phyloP scores from a whole-genome alignment of 2,888 invertebrate genomes.

The Yponomeuta sedellus region DNA sequence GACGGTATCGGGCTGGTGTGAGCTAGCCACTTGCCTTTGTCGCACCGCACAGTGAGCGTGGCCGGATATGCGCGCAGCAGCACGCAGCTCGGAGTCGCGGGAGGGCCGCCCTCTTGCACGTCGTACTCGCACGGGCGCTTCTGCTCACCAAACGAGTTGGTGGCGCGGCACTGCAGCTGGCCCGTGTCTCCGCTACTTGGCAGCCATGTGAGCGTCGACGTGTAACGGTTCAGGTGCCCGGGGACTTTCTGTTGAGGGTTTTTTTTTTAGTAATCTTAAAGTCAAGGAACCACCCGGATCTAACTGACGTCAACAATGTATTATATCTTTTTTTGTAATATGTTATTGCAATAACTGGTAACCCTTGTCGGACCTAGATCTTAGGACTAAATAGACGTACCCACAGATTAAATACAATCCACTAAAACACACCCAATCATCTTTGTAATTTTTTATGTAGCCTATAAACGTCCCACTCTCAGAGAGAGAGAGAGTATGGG shows the following conservation, averaged over 20 bases:
- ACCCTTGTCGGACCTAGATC: too few species aligned
- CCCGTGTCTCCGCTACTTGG: slow-evolving; percentile 45
- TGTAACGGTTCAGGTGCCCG: slow-evolving; percentile 43
- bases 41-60: slow-evolving; percentile 40
- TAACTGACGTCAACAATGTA: too few species aligned
- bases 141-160: slow-evolving; percentile 54
- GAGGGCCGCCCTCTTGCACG: slow-evolving; percentile 42
- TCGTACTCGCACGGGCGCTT: slow-evolving; percentile 44
- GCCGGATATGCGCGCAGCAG: slow-evolving; percentile 34
- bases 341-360: too few species aligned
- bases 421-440: too few species aligned
- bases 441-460: too few species aligned
- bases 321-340: too few species aligned
- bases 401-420: too few species aligned
- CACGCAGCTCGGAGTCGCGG: slow-evolving; percentile 42
- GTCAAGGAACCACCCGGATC: too few species aligned
- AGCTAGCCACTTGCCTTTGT: slow-evolving; percentile 34
- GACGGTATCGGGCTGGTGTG: slow-evolving; percentile 47
- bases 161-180: slow-evolving; percentile 45
- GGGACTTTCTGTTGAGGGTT: slow-evolving; percentile 37
- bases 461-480: too few species aligned
- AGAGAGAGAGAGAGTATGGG: too few species aligned
- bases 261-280: too few species aligned
- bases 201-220: slow-evolving; percentile 50
- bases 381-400: too few species aligned